Conservation (phyloP, 2,888 invertebrate genomes). For the Horisme vitalbata region DNA sequence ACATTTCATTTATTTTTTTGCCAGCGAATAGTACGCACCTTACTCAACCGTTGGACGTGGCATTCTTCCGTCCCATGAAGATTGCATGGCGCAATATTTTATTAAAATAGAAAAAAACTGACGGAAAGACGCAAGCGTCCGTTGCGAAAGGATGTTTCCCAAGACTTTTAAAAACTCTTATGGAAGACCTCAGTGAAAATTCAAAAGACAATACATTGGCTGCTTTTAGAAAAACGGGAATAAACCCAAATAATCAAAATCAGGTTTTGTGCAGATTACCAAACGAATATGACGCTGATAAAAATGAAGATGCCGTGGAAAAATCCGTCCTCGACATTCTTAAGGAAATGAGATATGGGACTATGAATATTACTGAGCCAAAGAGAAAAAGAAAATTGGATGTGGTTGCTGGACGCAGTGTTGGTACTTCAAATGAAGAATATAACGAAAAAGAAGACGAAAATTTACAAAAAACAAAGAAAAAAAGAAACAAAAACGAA, state of each 20-base stretch:
- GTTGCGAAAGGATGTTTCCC: constrained; percentile 32
- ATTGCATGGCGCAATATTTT: constrained; percentile 26
- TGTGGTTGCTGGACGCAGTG: constrained; percentile 10
- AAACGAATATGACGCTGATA: constrained; percentile 1
- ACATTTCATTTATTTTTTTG: constrained; percentile 42
- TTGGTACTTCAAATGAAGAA: constrained; percentile 10
- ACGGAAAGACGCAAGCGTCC: constrained; percentile 17
- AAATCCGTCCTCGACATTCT: constrained; percentile 12
- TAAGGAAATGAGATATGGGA: constrained; percentile 19
- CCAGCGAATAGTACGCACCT: constrained; percentile 19
- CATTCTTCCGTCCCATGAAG: constrained; percentile 30
- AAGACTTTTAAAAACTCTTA: constrained; percentile 20
- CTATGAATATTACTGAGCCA: constrained; percentile 10
- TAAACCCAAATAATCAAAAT: constrained; percentile 12
- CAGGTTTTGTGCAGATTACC: constrained; percentile 11
- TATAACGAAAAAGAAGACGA: no score
- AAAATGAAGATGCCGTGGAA: neutral
- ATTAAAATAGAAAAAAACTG: constrained; percentile 26
- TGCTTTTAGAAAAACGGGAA: constrained; percentile 30
- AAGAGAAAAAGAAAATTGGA: constrained; percentile 15
- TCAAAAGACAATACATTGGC: constrained; percentile 18
- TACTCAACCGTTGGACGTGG: constrained; percentile 45
- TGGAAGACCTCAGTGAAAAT: constrained; percentile 17
- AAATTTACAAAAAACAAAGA: no score
- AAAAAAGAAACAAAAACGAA: no score